These are phyloP conservation scores for Cenopis cana DNA, from an alignment of 2,888 invertebrate species.

Conservation along the genomic window DNA sequence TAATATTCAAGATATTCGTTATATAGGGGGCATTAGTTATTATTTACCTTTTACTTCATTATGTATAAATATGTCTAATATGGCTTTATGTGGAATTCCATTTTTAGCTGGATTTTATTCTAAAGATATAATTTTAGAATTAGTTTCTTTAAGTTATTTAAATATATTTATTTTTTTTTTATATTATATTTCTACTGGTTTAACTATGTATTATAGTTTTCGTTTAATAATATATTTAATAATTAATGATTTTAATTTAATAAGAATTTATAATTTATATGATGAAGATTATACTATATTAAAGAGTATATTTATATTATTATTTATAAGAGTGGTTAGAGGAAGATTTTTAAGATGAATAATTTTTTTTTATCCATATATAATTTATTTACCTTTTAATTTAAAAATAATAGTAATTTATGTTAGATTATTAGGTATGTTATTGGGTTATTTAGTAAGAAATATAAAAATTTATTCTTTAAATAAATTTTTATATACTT, in stretches of 20 bases:
- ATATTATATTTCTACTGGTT: constrained; percentile 84
- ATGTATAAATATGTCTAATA: constrained; percentile 85
- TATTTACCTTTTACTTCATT: constrained; percentile 81
- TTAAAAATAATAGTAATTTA: constrained; percentile 83
- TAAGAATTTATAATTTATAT: constrained; percentile 76
- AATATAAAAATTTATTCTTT: constrained; percentile 71
- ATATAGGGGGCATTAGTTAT: constrained; percentile 78
- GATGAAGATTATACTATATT: constrained; percentile 80
- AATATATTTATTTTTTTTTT: constrained; percentile 83
- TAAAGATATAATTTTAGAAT: constrained; percentile 87
- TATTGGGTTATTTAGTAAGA: constrained; percentile 74
- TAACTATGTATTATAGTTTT: constrained; percentile 85
- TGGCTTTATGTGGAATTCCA: constrained; percentile 87
- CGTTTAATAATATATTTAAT: constrained; percentile 85
- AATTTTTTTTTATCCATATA: constrained; percentile 80
- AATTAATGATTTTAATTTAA: constrained; percentile 78
- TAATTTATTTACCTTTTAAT: constrained; percentile 81
- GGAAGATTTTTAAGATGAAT: constrained; percentile 83
- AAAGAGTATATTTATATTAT: constrained; percentile 77
- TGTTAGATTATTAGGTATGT: constrained; percentile 72
- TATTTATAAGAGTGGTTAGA: constrained; percentile 81
- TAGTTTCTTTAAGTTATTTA: constrained; percentile 79
- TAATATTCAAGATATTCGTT: constrained; percentile 89
- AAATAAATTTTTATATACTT: constrained; percentile 71
- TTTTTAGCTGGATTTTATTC: constrained; percentile 88